Percentiles rank a stretch among this genome's conserved stretches.
phyloP scores from a whole-genome alignment of 2,797 vertebrate species.

The Hapalemur alaotrensis region DNA sequence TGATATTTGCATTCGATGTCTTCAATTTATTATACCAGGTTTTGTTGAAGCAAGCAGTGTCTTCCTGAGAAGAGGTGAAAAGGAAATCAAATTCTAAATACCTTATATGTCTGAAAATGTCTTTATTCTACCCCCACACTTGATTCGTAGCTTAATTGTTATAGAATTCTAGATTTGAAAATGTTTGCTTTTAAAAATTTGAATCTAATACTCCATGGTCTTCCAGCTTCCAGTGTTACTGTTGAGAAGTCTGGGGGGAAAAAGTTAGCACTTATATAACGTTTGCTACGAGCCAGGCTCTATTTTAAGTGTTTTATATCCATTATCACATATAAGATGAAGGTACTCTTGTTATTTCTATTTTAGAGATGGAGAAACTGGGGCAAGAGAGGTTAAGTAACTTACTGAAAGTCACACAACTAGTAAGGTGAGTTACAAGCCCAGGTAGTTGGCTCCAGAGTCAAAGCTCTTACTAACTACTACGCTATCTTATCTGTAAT shows the following conservation, averaged over 20 bases:
- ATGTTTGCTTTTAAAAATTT: neutral
- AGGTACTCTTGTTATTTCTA: neutral
- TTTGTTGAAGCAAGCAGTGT: neutral
- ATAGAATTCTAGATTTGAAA: slow-evolving; percentile 22
- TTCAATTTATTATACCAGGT: neutral
- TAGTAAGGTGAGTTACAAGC: neutral
- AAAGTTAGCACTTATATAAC: neutral
- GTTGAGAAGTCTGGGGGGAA: neutral
- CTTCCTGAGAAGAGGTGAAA: neutral
- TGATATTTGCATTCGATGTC: neutral
- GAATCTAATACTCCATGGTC: neutral
- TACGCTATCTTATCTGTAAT: neutral
- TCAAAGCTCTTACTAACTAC: neutral
- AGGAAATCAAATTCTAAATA: neutral
- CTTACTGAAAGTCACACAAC: neutral
- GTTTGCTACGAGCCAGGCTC: neutral
- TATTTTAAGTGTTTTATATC: neutral
- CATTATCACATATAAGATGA: neutral
- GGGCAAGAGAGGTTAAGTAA: neutral
- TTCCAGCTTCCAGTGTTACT: neutral
- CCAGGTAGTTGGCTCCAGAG: neutral
- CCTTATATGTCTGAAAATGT: neutral
- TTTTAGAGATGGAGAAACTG: neutral
- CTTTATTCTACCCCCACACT: neutral
- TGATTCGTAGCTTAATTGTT: neutral